Evolutionary conservation across 2,888 invertebrate species (phyloP).

Genomic region (Drosophila neoperkinsi): DNA sequence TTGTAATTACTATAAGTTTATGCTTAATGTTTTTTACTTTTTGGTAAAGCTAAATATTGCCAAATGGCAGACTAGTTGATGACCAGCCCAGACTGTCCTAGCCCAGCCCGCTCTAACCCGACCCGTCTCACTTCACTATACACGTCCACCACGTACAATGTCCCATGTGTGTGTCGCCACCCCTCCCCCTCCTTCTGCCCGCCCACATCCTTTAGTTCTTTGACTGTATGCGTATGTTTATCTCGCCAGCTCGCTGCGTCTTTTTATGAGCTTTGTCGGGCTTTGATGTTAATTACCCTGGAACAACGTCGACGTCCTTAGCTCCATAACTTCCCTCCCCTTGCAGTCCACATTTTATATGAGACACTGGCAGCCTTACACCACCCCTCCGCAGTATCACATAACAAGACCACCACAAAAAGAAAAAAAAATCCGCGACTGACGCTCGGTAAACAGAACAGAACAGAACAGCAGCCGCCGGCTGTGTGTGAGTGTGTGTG

Average conservation of each 20-base stretch:
- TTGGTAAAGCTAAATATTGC: slow-evolving; percentile 8
- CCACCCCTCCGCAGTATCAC: slow-evolving; percentile 5
- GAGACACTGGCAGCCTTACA: slow-evolving; percentile 19
- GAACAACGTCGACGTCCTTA: slow-evolving; percentile 73
- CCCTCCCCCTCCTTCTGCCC: background rate
- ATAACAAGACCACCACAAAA: slow-evolving; percentile 9
- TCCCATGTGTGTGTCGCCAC: slow-evolving; percentile 45
- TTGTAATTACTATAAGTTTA: background rate
- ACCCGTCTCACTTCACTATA: slow-evolving; percentile 3
- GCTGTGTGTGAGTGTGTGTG: slow-evolving; percentile 18
- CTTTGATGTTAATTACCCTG: slow-evolving; percentile 84
- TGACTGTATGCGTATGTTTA: slow-evolving; percentile 57
- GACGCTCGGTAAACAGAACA: slow-evolving; percentile 74
- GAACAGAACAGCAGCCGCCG: slow-evolving; percentile 50
- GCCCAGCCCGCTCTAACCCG: slow-evolving; percentile 1
- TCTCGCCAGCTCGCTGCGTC: slow-evolving; percentile 68
- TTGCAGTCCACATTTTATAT: background rate
- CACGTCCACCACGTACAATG: slow-evolving; percentile 45
- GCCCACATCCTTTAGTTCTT: background rate
- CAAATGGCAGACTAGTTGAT: slow-evolving; percentile 70
- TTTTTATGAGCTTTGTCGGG: slow-evolving; percentile 81
- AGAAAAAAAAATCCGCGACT: slow-evolving; percentile 27
- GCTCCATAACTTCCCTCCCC: slow-evolving; percentile 28
- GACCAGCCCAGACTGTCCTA: slow-evolving; percentile 38
- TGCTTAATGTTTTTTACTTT: background rate